Conservation (phyloP, 2,113 vertebrate species). For the Tiliqua scincoides region DNA sequence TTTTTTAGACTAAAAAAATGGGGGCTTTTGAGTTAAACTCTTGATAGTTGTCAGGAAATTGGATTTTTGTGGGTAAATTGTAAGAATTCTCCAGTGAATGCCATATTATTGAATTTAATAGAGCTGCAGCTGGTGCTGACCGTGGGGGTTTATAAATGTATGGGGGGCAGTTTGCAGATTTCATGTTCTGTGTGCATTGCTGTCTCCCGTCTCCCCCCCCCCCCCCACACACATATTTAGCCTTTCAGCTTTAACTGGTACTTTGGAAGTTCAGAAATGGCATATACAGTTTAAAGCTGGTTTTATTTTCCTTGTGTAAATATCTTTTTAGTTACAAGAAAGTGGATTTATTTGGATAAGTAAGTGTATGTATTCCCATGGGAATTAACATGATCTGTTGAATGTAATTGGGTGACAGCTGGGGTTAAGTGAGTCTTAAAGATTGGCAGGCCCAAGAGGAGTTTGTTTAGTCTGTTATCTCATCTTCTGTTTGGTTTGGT, state of each 20-base stretch:
- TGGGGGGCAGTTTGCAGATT: background rate
- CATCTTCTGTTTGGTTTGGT: constrained; percentile 25
- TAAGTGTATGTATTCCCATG: constrained; percentile 42
- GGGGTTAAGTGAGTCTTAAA: constrained; percentile 44
- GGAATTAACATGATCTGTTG: constrained; percentile 28
- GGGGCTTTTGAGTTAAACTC: constrained; percentile 24
- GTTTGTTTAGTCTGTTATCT: constrained; percentile 35
- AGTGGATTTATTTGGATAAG: constrained; percentile 46
- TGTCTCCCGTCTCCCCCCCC: constrained; percentile 43
- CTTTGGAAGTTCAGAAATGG: constrained; percentile 45
- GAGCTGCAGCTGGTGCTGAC: constrained; percentile 53
- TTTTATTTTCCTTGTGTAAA: constrained; percentile 41
- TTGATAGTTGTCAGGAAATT: constrained; percentile 56
- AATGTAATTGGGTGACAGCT: constrained; percentile 54
- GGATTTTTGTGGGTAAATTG: constrained; percentile 58
- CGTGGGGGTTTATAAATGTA: background rate
- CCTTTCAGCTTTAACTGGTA: constrained; percentile 64
- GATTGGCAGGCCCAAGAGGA: constrained; percentile 19
- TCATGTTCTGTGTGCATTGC: constrained; percentile 8
- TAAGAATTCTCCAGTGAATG: constrained; percentile 41
- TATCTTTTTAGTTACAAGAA: constrained; percentile 40
- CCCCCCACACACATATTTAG: background rate
- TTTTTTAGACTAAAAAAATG: constrained; percentile 1
- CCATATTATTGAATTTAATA: constrained; percentile 58
- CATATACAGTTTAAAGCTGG: background rate